Conservation (phyloP, 2,888 invertebrate genomes). For the Atrina japonica region DNA sequence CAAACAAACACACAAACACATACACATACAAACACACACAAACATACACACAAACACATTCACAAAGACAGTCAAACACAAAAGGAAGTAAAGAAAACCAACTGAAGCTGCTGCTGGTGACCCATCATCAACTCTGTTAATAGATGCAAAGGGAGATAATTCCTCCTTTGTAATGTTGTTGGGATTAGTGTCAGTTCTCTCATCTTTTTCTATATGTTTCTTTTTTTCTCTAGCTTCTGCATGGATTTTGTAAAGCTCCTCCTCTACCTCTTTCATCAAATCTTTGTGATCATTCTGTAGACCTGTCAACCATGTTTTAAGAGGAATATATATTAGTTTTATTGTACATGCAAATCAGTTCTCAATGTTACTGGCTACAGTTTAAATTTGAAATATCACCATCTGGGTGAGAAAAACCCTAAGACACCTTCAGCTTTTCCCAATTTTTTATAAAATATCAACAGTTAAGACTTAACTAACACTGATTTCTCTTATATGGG, state of each 20-base stretch:
- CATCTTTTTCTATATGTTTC: conserved; percentile 31
- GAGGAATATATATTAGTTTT: background rate
- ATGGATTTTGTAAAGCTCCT: conserved; percentile 85
- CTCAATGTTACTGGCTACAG: too few relatives aligned
- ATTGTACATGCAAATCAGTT: background rate
- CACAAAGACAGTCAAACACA: too few relatives aligned
- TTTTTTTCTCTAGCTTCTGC: conserved; percentile 63
- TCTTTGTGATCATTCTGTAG: conserved; percentile 93
- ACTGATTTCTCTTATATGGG: too few relatives aligned
- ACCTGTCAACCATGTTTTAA: conserved; percentile 83
- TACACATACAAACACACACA: too few relatives aligned
- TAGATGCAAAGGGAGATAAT: conserved; percentile 85
- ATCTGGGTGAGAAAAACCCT: too few relatives aligned
- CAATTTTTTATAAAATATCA: too few relatives aligned
- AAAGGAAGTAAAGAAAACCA: conserved; percentile 74
- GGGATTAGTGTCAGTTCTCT: background rate
- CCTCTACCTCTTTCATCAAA: conserved; percentile 92
- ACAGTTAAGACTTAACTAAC: too few relatives aligned
- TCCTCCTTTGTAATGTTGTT: background rate
- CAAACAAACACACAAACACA: too few relatives aligned
- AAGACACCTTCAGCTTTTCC: too few relatives aligned
- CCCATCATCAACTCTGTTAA: conserved; percentile 87
- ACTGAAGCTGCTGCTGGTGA: conserved; percentile 93
- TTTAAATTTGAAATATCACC: too few relatives aligned
- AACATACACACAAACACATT: too few relatives aligned